Evolutionary conservation across 2,888 invertebrate species (phyloP).

Genomic region (Coenonympha arcania): DNA sequence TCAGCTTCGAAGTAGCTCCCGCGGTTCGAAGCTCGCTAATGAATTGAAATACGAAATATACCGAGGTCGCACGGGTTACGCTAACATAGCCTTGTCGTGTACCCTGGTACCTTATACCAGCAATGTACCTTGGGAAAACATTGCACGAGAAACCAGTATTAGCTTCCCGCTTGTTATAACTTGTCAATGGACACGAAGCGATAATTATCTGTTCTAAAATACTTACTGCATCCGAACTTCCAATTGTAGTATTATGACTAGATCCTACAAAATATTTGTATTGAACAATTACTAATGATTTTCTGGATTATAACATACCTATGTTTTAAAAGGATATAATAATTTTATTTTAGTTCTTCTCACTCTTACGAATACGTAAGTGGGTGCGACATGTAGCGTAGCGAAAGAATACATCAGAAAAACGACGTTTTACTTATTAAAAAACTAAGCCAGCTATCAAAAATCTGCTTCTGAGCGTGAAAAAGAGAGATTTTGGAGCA

Average conservation of each 20-base stretch:
- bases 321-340: no score
- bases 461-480: no score
- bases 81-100: constrained; percentile 28
- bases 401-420: no score
- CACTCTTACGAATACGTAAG: no score
- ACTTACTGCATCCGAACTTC: background rate
- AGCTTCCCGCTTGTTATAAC: constrained; percentile 24
- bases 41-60: constrained; percentile 29
- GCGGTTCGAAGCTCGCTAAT: constrained; percentile 21
- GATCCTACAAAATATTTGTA: background rate
- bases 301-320: no score
- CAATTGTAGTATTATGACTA: background rate
- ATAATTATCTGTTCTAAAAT: constrained; percentile 13
- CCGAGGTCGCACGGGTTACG: constrained; percentile 27
- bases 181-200: constrained; percentile 21
- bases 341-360: no score
- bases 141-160: constrained; percentile 25
- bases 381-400: no score
- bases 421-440: no score
- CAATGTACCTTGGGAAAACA: constrained; percentile 27
- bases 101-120: constrained; percentile 17
- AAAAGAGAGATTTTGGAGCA: no score
- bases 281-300: no score
- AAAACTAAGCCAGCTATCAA: no score
- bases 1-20: constrained; percentile 22